These are phyloP conservation scores for Prolemur simus DNA, from an alignment of 2,113 vertebrate species.

Conservation along the genomic window DNA sequence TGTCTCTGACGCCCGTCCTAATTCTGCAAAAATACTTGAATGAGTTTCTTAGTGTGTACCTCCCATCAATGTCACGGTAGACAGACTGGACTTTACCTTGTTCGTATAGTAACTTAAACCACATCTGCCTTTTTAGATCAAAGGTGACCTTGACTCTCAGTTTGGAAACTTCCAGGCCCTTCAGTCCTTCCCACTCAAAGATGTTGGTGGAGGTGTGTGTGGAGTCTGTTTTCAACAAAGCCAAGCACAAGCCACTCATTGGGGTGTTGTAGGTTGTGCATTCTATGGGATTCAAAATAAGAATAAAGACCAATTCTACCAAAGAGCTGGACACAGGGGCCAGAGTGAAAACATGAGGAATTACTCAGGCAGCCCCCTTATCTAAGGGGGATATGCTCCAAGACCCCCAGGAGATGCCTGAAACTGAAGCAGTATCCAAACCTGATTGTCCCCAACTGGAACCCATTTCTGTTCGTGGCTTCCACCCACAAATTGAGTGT, in stretches of 20 bases:
- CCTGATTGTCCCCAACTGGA: no score
- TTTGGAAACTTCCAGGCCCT: not conserved
- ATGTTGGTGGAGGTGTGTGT: not conserved
- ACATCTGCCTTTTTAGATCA: not conserved
- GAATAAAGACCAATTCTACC: not conserved
- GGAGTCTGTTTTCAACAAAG: not conserved
- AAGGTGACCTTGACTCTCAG: not conserved
- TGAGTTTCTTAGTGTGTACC: not conserved
- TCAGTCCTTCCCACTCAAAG: not conserved
- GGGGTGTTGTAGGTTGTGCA: not conserved
- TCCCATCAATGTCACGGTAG: not conserved
- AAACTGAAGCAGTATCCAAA: no score
- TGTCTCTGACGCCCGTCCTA: not conserved
- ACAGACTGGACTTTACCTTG: not conserved
- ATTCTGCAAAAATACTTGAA: slow-evolving; percentile 10
- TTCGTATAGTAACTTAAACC: not conserved
- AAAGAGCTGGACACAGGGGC: not conserved
- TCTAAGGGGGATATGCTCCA: not conserved
- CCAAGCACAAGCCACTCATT: not conserved
- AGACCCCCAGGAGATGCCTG: not conserved
- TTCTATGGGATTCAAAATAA: not conserved
- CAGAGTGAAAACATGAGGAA: not conserved
- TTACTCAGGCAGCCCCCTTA: not conserved
- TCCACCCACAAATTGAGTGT: not conserved
- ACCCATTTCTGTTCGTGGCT: not conserved